Percentiles rank a stretch among this genome's conserved stretches.
phyloP scores from a whole-genome alignment of 2,888 invertebrate genomes.

The Homarus gammarus region DNA sequence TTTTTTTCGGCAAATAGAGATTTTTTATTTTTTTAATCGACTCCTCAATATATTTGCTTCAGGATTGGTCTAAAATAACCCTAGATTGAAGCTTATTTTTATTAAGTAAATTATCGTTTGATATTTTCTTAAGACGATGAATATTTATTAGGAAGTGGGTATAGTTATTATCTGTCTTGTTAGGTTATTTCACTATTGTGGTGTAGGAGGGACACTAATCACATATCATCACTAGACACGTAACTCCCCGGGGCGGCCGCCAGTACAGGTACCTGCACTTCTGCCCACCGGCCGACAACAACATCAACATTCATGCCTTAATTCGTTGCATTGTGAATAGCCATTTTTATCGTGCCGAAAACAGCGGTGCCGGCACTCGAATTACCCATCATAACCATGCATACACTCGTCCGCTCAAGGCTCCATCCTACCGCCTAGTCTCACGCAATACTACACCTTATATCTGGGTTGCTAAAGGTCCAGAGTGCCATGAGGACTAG shows the following conservation, averaged over 20 bases:
- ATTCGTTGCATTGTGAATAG: constrained; percentile 69
- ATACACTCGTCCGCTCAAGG: constrained; percentile 15
- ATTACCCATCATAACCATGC: constrained; percentile 71
- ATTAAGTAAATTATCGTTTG: too few relatives aligned
- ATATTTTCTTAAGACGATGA: too few relatives aligned
- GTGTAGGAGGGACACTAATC: too few relatives aligned
- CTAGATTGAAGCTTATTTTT: too few relatives aligned
- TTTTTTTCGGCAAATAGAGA: too few relatives aligned
- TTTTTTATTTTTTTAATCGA: too few relatives aligned
- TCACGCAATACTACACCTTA: not conserved
- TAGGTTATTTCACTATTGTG: too few relatives aligned
- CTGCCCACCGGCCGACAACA: constrained; percentile 28
- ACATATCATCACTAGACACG: too few relatives aligned
- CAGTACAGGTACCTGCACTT: not conserved
- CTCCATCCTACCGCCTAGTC: not conserved
- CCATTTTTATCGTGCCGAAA: constrained; percentile 70
- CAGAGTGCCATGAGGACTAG: not conserved
- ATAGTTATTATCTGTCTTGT: too few relatives aligned
- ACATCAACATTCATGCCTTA: constrained; percentile 69
- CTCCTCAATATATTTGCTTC: too few relatives aligned
- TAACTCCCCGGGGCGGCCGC: not conserved
- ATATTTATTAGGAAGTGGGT: too few relatives aligned
- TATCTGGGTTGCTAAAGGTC: not conserved
- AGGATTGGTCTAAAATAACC: too few relatives aligned
- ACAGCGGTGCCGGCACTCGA: constrained; percentile 68